phyloP scores from a whole-genome alignment of 2,888 invertebrate genomes.

The Lottia gigantea region DNA sequence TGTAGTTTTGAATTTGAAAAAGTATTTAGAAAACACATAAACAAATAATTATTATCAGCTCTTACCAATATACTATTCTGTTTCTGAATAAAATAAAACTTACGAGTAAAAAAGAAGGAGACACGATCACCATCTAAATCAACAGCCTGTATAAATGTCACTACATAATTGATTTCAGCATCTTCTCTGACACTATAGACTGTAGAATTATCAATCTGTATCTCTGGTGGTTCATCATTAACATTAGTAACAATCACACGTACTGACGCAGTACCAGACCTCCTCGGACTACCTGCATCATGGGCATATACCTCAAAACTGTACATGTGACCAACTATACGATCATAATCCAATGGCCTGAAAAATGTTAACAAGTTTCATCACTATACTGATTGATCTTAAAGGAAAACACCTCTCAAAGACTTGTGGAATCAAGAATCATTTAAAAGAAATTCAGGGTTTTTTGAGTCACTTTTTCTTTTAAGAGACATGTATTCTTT shows the following conservation, averaged over 20 bases:
- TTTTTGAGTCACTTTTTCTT: no score
- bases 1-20: no score
- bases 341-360: slow-evolving; percentile 64
- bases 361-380: slow-evolving; percentile 14
- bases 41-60: no score
- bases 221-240: slow-evolving; percentile 90
- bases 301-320: slow-evolving; percentile 93
- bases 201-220: slow-evolving; percentile 40
- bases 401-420: no score
- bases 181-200: slow-evolving; percentile 51
- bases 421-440: no score
- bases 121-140: slow-evolving; percentile 98
- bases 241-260: slow-evolving; percentile 97
- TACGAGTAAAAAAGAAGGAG: slow-evolving; percentile 77
- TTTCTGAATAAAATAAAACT: slow-evolving; percentile 18
- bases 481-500: no score
- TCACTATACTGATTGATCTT: no score
- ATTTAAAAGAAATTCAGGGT: no score
- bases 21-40: no score
- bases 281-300: slow-evolving; percentile 93
- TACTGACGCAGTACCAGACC: slow-evolving; percentile 92
- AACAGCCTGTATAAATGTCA: slow-evolving; percentile 95
- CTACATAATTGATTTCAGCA: slow-evolving; percentile 79
- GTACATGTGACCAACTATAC: slow-evolving; percentile 71
- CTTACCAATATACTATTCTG: no score